Percentiles rank a stretch among this genome's conserved stretches.
phyloP scores from a whole-genome alignment of 2,113 vertebrate genomes.

The Stictonetta naevosa region DNA sequence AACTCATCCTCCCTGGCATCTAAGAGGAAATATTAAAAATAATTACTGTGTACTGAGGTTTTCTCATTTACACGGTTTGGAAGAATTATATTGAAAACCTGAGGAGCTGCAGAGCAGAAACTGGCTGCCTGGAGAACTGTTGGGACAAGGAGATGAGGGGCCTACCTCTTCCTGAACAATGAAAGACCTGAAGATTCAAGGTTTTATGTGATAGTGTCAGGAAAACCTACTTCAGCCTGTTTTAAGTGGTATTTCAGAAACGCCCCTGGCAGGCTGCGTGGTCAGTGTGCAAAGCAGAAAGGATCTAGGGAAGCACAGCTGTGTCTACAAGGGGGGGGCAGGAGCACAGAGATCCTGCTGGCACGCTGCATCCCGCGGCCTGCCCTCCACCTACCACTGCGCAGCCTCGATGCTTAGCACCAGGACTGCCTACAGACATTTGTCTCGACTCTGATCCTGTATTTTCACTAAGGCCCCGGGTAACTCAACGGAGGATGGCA shows the following conservation, averaged over 20 bases:
- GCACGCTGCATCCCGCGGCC: rapidly evolving
- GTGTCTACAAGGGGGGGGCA: background rate
- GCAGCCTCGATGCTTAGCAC: rapidly evolving
- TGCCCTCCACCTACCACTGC: rapidly evolving
- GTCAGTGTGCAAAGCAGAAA: rapidly evolving
- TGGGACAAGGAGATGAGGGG: background rate
- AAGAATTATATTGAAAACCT: background rate
- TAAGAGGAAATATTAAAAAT: background rate
- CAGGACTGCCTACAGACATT: background rate
- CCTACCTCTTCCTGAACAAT: rapidly evolving
- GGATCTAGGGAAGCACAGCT: background rate
- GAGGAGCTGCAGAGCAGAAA: background rate
- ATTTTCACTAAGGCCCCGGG: background rate
- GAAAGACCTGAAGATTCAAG: background rate
- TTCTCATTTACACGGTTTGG: background rate
- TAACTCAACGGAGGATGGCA: background rate
- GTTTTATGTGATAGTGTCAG: background rate
- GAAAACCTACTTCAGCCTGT: background rate
- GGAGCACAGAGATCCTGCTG: background rate
- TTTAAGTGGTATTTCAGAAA: background rate
- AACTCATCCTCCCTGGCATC: background rate
- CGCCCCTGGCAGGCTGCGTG: background rate
- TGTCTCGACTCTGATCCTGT: background rate
- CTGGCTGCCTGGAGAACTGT: background rate
- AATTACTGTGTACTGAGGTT: background rate